A percentile compares a stretch with the other conserved stretches of the same genome.
Evolutionary conservation across 2,113 vertebrate species (phyloP).

Genomic region (Notothenia rossii): DNA sequence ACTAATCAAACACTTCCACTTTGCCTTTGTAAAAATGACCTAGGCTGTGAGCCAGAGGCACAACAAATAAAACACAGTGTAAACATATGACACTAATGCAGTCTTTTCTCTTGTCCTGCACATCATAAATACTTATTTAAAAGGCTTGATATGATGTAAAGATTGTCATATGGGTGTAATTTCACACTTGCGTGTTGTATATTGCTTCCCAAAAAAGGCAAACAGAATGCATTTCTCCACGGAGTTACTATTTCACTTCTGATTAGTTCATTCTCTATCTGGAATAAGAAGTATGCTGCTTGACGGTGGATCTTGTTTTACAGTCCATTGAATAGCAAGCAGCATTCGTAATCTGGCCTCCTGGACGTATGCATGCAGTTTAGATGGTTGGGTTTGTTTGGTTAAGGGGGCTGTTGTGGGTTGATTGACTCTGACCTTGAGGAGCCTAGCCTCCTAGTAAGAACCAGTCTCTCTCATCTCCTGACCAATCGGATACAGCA

Average conservation of each 20-base stretch:
- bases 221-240: neutral
- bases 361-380: constrained; percentile 20
- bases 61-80: constrained; percentile 22
- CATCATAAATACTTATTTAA: neutral
- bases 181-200: neutral
- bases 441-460: constrained; percentile 36
- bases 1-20: constrained; percentile 69
- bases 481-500: constrained; percentile 47
- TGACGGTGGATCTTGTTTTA: constrained; percentile 64
- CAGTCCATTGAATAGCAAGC: constrained; percentile 43
- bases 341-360: constrained; percentile 34
- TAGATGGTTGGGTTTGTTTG: neutral
- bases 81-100: constrained; percentile 22
- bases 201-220: neutral
- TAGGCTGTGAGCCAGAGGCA: constrained; percentile 42
- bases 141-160: neutral
- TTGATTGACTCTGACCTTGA: constrained; percentile 63
- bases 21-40: constrained; percentile 50
- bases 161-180: neutral
- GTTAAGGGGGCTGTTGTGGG: neutral
- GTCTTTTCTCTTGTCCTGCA: constrained; percentile 10
- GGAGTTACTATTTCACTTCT: constrained; percentile 63
- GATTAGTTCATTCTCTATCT: constrained; percentile 29
- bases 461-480: constrained; percentile 22
- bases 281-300: constrained; percentile 67